Percentiles rank a stretch among this genome's conserved stretches.
These are phyloP conservation scores for Urechis unicinctus DNA, from an alignment of 2,888 invertebrate genomes.

Conservation along the genomic window DNA sequence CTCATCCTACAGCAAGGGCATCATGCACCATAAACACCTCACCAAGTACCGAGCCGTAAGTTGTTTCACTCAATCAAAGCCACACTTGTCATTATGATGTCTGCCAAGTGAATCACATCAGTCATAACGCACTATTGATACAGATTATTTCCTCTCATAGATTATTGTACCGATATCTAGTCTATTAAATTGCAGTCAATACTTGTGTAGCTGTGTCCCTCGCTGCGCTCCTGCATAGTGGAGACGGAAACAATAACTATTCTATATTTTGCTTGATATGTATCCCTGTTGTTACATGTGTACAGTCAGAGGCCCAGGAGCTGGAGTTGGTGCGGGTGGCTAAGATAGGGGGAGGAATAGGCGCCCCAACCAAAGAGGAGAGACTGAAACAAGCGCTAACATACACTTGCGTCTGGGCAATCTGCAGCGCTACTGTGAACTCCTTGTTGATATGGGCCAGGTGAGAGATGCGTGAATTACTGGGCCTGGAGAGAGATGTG, in stretches of 20 bases:
- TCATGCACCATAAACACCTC: constrained; percentile 49
- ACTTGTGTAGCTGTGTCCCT: too few relatives aligned
- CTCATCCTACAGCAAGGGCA: constrained; percentile 42
- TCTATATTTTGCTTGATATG: too few relatives aligned
- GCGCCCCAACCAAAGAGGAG: constrained; percentile 38
- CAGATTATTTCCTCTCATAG: too few relatives aligned
- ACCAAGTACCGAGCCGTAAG: constrained; percentile 42
- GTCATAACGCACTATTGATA: too few relatives aligned
- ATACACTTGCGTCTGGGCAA: constrained; percentile 48
- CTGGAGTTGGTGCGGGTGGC: constrained; percentile 46
- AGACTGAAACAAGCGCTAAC: constrained; percentile 37
- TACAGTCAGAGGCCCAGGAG: constrained; percentile 48
- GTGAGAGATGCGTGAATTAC: too few relatives aligned
- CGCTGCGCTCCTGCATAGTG: neutral
- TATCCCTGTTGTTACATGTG: too few relatives aligned
- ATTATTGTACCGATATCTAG: too few relatives aligned
- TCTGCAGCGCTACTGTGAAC: constrained; percentile 50
- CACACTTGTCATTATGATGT: too few relatives aligned
- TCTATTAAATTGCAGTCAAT: too few relatives aligned
- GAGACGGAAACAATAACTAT: neutral
- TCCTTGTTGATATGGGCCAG: constrained; percentile 49
- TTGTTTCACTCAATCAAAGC: too few relatives aligned
- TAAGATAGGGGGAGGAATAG: constrained; percentile 35
- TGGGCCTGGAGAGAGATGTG: neutral
- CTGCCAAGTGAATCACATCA: too few relatives aligned